Evolutionary conservation across 2,888 invertebrate species (phyloP), one percentile per base, ranked within the genome.

Genomic region (Tipula confusa): DNA sequence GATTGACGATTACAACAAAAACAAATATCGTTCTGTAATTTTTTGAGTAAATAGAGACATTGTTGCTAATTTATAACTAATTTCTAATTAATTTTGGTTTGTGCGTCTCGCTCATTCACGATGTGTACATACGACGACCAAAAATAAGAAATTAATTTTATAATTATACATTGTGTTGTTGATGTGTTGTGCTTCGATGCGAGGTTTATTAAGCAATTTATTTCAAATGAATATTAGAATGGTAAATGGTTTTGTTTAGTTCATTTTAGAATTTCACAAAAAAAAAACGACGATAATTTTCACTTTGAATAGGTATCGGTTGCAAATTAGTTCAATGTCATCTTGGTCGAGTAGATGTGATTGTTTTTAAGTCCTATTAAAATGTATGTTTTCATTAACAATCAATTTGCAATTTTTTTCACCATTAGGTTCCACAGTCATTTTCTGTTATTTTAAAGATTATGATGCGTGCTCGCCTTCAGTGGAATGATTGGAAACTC

Each of bases 1-100:
- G 64, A 64, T 64, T 64, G 64, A 64, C 64, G 64, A 64, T 64
- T 64, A 64, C 64, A 64, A 64, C 24, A 64, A 64, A 43, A 43
- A 43, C 43, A 38, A n/a, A 38, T 38, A 38, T 38, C 6, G 6
- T n/a, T n/a, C n/a, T 38, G n/a, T 38, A 38, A n/a, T 31, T 31
- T 31, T n/a, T 38, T n/a, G n/a, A 38, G n/a, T n/a, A 38, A 38
- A 38, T n/a, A 7, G 24, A 24, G 2, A 9, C 24, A 24, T 64
- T 64, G 64, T 64, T 64, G 64, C 64, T 64, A 64, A 64, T 64
- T 64, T 64, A 24, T 24, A 24, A 64, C 64, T 64, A 64, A 64
- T 64, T 64, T 24, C 1, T 64, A 64, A 64, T 64, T 64, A 64
- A 24, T 24, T 64, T 64, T 24, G 24, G 7, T n/a, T n/a, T n/a